These are phyloP conservation scores for Phortica variegata DNA, from an alignment of 1,140 invertebrate species.

Conservation along the genomic window DNA sequence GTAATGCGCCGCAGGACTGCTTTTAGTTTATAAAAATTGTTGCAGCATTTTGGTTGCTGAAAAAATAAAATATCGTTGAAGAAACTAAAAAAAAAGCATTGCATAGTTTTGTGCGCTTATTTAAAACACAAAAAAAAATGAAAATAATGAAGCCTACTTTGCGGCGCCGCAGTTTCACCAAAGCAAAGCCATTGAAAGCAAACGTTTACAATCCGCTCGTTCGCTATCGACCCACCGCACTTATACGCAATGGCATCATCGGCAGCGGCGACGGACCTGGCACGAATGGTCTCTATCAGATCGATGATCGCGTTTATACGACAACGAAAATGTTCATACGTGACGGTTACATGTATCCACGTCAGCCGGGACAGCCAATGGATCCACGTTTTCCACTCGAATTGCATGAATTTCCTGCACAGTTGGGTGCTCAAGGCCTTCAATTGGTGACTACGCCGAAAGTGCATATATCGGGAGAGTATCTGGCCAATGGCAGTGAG, in stretches of 20 bases:
- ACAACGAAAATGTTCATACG: conserved; percentile 53
- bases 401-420: conserved; percentile 46
- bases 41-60: conserved; percentile 15
- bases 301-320: conserved; percentile 49
- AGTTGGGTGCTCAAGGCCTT: conserved; percentile 44
- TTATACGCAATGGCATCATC: conserved; percentile 49
- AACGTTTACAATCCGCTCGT: conserved; percentile 43
- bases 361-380: conserved; percentile 49
- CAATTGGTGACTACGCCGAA: conserved; percentile 47
- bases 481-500: conserved; percentile 27
- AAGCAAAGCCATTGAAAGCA: conserved; percentile 35
- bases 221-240: conserved; percentile 43
- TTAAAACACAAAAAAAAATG: conserved; percentile 9
- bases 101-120: conserved; percentile 16
- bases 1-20: not conserved
- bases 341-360: conserved; percentile 52
- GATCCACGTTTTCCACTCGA: conserved; percentile 50
- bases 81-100: not conserved
- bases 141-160: conserved; percentile 39
- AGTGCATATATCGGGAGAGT: conserved; percentile 50
- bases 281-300: conserved; percentile 46
- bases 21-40: conserved; percentile 3
- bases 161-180: conserved; percentile 44
- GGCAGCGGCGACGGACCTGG: conserved; percentile 42
- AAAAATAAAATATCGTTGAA: too few relatives aligned